Base-by-base conservation (phyloP, 1,140 invertebrate species). In the Tetramorium alpestre region DNA sequence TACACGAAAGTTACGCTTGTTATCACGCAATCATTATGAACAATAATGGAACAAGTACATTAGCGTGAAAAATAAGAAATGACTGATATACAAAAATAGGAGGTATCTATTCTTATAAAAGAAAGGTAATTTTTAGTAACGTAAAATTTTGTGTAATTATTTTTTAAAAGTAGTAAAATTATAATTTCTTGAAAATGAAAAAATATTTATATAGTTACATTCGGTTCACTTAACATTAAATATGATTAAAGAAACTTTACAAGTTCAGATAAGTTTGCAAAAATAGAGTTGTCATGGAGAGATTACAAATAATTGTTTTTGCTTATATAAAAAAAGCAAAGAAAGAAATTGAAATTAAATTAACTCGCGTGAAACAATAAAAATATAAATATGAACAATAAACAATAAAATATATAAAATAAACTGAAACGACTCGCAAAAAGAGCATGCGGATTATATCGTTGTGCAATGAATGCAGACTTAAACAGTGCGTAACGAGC, bases 41-140 rank as follows among this genome's bases (percentile, higher is more conserved):
- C 44, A 58, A 22, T 62, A 75, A 84, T 75, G 44, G 54, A 22
- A 54, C 62, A 18, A 81, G 16, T 73, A 67, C 18, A 73, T 73
- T 65, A 33, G 47, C 8, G 4, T 22, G 6, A 70, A n/a, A 22
- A 44, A 44, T 18, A 22, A 25, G 18, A 78, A n/a, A 69, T 51
- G 1, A 49, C 1, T 28, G 10, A 33, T n/a, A 25, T 7, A n/a
- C 47, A 51, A 25, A 58, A 44, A 28, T 44, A 28, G 25, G 0
- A 28, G 8, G 22, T 13, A 60, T 25, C 16, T 76, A 47, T 41
- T 22, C 33, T 10, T 5, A 3, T 16, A 28, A 8, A 3, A 62
- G 8, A 51, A 13, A 73, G 0, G 10, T 33, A 1, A 73, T 22
- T 38, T 51, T 73, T 18, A 51, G 2, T 33, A 38, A 33, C 8